A percentile compares a stretch with the other conserved stretches of the same genome.
Evolutionary conservation across 2,888 invertebrate genomes (phyloP).

Genomic region (Pristionchus exspectatus): DNA sequence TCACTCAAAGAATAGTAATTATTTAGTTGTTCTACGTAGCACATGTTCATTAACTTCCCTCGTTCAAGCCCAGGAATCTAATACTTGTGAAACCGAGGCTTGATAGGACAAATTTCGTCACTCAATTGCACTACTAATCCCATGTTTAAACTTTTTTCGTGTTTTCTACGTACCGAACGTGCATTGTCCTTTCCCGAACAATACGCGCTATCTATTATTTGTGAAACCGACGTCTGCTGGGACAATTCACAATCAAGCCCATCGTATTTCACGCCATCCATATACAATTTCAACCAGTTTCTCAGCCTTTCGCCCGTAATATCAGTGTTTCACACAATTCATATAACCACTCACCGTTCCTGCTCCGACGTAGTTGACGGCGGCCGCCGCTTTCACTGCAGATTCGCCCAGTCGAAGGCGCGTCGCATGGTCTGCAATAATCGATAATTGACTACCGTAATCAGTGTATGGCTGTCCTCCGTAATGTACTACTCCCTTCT

Average conservation of each 20-base stretch:
- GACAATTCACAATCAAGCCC: no score
- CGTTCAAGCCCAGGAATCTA: background rate
- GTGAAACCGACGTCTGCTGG: background rate
- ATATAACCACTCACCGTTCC: slow-evolving; percentile 84
- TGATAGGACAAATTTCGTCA: no score
- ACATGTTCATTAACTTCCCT: background rate
- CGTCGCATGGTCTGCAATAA: slow-evolving; percentile 66
- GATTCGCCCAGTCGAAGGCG: slow-evolving; percentile 81
- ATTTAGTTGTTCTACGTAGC: background rate
- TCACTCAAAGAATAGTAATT: background rate
- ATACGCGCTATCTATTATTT: background rate
- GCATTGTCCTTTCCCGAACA: slow-evolving; percentile 81
- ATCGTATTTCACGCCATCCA: background rate
- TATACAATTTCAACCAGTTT: no score
- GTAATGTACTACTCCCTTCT: no score
- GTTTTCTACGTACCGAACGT: slow-evolving; percentile 80
- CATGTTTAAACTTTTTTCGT: no score
- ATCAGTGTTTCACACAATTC: no score
- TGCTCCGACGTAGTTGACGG: slow-evolving; percentile 95
- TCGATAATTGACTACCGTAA: background rate
- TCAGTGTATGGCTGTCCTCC: no score
- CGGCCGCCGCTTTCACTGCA: slow-evolving; percentile 84
- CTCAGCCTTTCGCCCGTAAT: background rate
- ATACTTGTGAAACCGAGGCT: background rate
- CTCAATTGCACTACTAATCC: no score